Evolutionary conservation across 2,888 invertebrate species (phyloP), one percentile per base, ranked within the genome.

Genomic region (Drosophila borborema): DNA sequence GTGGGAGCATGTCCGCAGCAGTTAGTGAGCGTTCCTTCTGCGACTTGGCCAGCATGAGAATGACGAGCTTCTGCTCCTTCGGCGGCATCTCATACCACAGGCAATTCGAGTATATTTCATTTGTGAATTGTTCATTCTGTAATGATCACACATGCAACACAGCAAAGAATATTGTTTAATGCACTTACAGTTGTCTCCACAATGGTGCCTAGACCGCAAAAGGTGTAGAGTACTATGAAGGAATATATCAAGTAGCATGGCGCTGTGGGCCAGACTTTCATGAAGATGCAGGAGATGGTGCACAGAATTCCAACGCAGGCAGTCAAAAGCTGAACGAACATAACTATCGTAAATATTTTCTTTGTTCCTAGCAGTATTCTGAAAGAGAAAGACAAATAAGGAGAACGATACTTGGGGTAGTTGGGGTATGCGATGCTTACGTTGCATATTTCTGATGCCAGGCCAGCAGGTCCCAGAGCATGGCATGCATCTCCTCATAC

Each of bases 391-490:
- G 1, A 0, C 1, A 14, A 8, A 20, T 23, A 16, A 4, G 45
- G 8, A 12, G 1, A 2, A 8, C 8, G 2, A 8, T 10, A 0
- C 8, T 28, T 12, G 9, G 0, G 10, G 4, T 6, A 9, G 7
- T n/a, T n/a, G 2, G 1, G 6, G 1, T 16, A 2, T 5, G 18
- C 3, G 5, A 0, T 1, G 40, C 65, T 51, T 2, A 91, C 91
- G 23, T 62, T 1, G 75, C 80, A 61, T 91, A 90, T 12, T 79
- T 67, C 56, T 91, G 91, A 64, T 91, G 90, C 83, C 85, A 91
- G 6, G 56, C 48, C 1, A 90, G 18, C 3, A 89, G 49, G 10
- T 90, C 86, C 16, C 54, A 58, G 3, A 90, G 46, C 66, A 72
- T 53, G 0, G 12, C 2, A 0, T 34, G 59, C 48, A 66, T 65